A percentile compares a stretch with the other conserved stretches of the same genome.
These are phyloP conservation scores for Dolichopus griseipennis DNA, from an alignment of 2,888 invertebrate species.

Conservation along the genomic window DNA sequence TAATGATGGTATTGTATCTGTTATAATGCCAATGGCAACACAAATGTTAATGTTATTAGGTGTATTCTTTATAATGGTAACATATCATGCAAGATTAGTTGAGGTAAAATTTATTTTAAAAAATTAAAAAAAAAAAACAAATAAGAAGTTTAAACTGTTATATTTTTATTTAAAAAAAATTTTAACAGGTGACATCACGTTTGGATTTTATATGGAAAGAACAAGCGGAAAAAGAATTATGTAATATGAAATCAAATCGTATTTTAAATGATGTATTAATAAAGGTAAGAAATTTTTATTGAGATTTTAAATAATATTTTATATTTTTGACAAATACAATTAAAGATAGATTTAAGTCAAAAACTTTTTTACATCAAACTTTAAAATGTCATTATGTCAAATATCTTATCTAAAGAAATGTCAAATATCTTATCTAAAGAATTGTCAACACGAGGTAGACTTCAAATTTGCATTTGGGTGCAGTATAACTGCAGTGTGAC, in stretches of 20 bases:
- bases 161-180: no score
- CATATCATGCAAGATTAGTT: constrained; percentile 81
- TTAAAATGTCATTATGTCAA: no score
- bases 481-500: no score
- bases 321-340: no score
- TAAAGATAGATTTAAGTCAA: no score
- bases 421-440: no score
- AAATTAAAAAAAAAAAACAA: not conserved
- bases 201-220: constrained; percentile 97
- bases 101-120: constrained; percentile 49
- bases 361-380: no score
- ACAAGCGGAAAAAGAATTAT: constrained; percentile 86
- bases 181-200: constrained; percentile 67
- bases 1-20: constrained; percentile 29
- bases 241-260: constrained; percentile 87
- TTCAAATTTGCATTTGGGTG: no score
- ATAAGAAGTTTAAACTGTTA: not conserved
- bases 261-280: constrained; percentile 58
- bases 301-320: no score
- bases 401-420: no score
- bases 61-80: constrained; percentile 78
- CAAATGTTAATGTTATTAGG: constrained; percentile 73
- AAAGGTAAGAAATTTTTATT: constrained; percentile 32
- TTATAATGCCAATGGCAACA: constrained; percentile 54
- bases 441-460: no score